A percentile compares a stretch with the other conserved stretches of the same genome.
These are phyloP conservation scores for Drosophila mercatorum DNA, from an alignment of 2,888 invertebrate species.

Conservation along the genomic window DNA sequence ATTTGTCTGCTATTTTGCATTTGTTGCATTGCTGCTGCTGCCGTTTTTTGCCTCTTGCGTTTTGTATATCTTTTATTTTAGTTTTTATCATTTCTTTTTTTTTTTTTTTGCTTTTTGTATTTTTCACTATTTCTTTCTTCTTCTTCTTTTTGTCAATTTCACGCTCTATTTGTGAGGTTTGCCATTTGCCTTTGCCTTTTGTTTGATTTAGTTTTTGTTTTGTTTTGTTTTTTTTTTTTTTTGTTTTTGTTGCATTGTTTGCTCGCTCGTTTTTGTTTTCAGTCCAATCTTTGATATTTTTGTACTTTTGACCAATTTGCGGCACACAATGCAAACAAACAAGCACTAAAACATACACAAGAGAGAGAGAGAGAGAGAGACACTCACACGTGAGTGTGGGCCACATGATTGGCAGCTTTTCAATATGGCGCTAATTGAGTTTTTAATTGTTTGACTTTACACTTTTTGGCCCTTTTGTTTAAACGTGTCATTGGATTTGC, in stretches of 20 bases:
- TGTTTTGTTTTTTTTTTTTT: too few relatives aligned
- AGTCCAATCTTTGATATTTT: constrained; percentile 72
- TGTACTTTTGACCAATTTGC: constrained; percentile 78
- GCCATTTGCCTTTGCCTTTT: constrained; percentile 72
- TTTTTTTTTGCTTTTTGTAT: constrained; percentile 12
- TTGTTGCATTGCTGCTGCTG: constrained; percentile 46
- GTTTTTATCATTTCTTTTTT: not conserved
- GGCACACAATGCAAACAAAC: constrained; percentile 75
- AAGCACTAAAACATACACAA: constrained; percentile 43
- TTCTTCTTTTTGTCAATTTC: constrained; percentile 66
- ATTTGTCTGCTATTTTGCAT: constrained; percentile 68
- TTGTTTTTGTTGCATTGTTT: constrained; percentile 25
- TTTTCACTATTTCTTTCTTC: constrained; percentile 14
- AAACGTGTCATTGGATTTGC: constrained; percentile 52
- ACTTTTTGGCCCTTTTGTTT: constrained; percentile 64
- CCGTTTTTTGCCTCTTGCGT: constrained; percentile 7
- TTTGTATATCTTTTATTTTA: constrained; percentile 21
- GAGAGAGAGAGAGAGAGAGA: constrained; percentile 16
- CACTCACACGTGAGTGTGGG: constrained; percentile 10
- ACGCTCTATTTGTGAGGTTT: constrained; percentile 78
- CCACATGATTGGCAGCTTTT: constrained; percentile 77
- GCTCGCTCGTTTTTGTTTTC: constrained; percentile 42
- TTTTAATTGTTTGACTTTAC: constrained; percentile 77
- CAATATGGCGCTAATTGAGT: constrained; percentile 80
- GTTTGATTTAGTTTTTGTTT: constrained; percentile 59